These are phyloP conservation scores for Drepana falcataria DNA, from an alignment of 2,888 invertebrate genomes.

Conservation along the genomic window DNA sequence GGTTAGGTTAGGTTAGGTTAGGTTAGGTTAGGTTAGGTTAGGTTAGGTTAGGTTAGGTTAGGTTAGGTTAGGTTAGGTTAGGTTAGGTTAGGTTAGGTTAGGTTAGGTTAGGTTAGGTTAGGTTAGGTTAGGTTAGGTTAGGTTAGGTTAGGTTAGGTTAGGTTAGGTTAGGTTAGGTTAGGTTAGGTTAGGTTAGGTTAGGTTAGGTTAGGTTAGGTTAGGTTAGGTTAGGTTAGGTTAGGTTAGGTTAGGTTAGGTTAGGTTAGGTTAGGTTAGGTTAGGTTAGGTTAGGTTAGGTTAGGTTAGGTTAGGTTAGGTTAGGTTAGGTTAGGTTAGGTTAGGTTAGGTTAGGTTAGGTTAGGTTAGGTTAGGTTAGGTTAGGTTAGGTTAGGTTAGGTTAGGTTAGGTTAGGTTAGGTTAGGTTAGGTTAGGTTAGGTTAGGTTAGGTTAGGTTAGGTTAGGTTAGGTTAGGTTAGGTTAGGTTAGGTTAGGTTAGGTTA, in stretches of 20 bases:
- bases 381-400: slow-evolving; percentile 10
- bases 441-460: slow-evolving; percentile 4
- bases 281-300: slow-evolving; percentile 14
- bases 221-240: slow-evolving; percentile 15
- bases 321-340: slow-evolving; percentile 13
- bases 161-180: slow-evolving; percentile 13
- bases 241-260: slow-evolving; percentile 15
- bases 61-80: slow-evolving; percentile 15
- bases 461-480: slow-evolving; percentile 16
- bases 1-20: slow-evolving; percentile 14
- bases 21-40: slow-evolving; percentile 14
- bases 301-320: slow-evolving; percentile 15
- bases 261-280: slow-evolving; percentile 14
- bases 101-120: slow-evolving; percentile 14
- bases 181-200: slow-evolving; percentile 14
- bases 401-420: slow-evolving; percentile 9
- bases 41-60: slow-evolving; percentile 15
- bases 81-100: slow-evolving; percentile 13
- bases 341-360: slow-evolving; percentile 14
- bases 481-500: slow-evolving; percentile 15
- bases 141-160: slow-evolving; percentile 13
- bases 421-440: slow-evolving; percentile 9
- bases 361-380: slow-evolving; percentile 10
- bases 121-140: slow-evolving; percentile 13
- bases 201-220: slow-evolving; percentile 14